phyloP scores from a whole-genome alignment of 2,113 vertebrate species.

The Mesoclemmys tuberculata region DNA sequence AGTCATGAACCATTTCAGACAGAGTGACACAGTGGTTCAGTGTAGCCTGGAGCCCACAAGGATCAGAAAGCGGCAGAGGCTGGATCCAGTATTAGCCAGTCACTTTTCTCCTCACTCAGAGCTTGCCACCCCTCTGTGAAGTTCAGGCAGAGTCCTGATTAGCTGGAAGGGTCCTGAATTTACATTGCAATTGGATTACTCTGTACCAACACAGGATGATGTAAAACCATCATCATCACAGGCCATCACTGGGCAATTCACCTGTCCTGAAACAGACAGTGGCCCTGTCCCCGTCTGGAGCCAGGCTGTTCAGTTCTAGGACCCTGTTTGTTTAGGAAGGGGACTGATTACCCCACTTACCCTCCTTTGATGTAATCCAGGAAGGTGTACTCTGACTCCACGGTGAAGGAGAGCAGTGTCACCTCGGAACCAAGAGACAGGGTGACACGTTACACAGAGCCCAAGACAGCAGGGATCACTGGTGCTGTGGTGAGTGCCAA shows the following conservation, averaged over 20 bases:
- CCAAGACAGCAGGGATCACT: neutral
- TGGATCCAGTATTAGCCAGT: neutral
- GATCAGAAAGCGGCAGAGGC: neutral
- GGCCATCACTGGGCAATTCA: neutral
- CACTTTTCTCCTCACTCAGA: neutral
- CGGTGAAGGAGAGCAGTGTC: slow-evolving; percentile 91
- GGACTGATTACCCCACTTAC: slow-evolving; percentile 77
- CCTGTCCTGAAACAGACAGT: neutral
- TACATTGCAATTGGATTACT: neutral
- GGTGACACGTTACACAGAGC: neutral
- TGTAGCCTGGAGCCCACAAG: neutral
- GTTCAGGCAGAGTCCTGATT: neutral
- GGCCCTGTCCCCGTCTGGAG: neutral
- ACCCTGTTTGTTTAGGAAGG: neutral
- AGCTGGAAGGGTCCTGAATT: neutral
- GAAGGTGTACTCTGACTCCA: slow-evolving; percentile 94
- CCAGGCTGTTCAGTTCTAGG: neutral
- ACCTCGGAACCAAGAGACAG: slow-evolving; percentile 79
- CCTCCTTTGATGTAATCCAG: slow-evolving; percentile 97
- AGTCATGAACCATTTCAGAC: neutral
- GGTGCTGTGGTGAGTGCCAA: neutral
- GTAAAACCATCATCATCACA: neutral
- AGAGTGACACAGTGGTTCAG: neutral
- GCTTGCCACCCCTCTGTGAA: neutral
- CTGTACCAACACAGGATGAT: neutral